Conservation (phyloP, 1,140 invertebrate genomes). For the Muscidifurax raptorellus region DNA sequence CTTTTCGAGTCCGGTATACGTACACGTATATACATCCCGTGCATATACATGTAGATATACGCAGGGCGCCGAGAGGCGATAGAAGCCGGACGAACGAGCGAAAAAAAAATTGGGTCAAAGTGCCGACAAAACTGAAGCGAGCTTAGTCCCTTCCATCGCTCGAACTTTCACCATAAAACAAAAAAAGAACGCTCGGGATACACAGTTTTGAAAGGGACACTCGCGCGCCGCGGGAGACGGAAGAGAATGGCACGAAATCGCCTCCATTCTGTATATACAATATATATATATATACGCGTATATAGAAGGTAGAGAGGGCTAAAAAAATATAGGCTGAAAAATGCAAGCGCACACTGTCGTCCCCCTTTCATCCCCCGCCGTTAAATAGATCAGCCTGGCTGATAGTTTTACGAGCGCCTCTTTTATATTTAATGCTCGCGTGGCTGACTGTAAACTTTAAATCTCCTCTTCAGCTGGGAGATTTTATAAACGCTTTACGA, state of each 20-base stretch:
- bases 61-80: neutral
- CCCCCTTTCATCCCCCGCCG: neutral
- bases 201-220: neutral
- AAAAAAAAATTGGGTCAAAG: conserved; percentile 36
- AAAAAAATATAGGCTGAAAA: neutral
- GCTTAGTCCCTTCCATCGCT: neutral
- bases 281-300: neutral
- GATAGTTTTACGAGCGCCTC: neutral
- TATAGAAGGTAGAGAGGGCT: neutral
- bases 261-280: neutral
- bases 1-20: neutral
- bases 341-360: neutral
- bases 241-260: neutral
- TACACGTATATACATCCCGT: neutral
- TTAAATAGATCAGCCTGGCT: neutral
- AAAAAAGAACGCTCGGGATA: neutral
- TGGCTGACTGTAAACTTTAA: too few relatives aligned
- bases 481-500: too few relatives aligned
- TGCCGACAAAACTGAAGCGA: conserved; percentile 16
- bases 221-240: too few relatives aligned
- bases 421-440: neutral
- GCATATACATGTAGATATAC: neutral
- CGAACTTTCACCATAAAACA: neutral
- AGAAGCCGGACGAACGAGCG: neutral
- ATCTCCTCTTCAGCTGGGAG: too few relatives aligned